Percentiles rank a stretch among this genome's conserved stretches.
Evolutionary conservation across 2,888 invertebrate species (phyloP).

Genomic region (Acanthoscelides obtectus): DNA sequence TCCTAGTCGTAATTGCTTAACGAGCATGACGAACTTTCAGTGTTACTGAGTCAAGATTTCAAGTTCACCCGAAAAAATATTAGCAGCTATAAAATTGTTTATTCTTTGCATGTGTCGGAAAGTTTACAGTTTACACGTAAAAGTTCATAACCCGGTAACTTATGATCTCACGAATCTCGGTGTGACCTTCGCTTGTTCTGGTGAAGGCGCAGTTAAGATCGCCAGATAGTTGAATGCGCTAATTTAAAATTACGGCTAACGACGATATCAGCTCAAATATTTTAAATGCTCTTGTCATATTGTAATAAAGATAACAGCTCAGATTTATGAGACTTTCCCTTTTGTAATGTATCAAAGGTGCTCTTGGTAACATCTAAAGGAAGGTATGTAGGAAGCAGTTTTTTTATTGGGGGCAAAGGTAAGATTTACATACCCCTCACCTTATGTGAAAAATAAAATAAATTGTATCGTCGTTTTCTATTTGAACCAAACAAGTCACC

Average conservation of each 20-base stretch:
- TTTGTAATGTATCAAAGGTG: no score
- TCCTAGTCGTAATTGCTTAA: no score
- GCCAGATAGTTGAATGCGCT: neutral
- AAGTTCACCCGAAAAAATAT: neutral
- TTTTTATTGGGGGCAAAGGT: no score
- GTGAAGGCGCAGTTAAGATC: neutral
- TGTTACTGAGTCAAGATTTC: neutral
- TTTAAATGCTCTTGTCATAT: neutral
- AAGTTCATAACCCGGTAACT: neutral
- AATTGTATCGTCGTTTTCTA: no score
- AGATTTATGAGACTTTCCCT: neutral
- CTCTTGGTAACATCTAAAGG: no score
- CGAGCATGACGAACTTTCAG: neutral
- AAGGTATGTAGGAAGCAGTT: no score
- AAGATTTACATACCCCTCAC: no score
- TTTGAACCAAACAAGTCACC: no score
- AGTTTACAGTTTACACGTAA: neutral
- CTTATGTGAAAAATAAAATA: no score
- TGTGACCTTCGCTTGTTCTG: neutral
- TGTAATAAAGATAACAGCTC: neutral
- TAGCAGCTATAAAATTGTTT: neutral
- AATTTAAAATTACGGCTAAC: neutral
- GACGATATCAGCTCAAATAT: neutral
- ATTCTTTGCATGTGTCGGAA: neutral
- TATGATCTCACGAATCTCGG: neutral